Evolutionary conservation across 92 coral and sea anemone genomes (phyloP).

Genomic region (Actinernus sp.): DNA sequence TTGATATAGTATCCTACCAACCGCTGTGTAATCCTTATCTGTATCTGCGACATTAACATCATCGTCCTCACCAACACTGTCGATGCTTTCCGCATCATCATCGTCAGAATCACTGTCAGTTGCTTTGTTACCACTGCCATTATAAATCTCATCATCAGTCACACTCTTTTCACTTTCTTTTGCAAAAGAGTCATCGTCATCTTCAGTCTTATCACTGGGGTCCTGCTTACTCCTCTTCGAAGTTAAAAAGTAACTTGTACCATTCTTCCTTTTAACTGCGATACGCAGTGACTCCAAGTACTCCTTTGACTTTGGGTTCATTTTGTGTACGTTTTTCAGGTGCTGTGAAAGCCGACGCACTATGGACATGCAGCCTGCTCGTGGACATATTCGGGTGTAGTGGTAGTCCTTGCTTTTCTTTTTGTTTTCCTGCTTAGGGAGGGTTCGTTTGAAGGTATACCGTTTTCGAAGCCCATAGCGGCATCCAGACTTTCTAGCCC

Average conservation of each 20-base stretch:
- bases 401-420: conserved; percentile 32
- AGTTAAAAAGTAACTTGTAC: background rate
- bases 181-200: background rate
- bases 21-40: background rate
- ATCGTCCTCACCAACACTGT: background rate
- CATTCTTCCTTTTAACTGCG: background rate
- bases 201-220: background rate
- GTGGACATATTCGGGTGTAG: conserved; percentile 24
- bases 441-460: conserved; percentile 2
- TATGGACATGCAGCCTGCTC: conserved; percentile 17
- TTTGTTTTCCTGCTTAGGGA: conserved; percentile 7
- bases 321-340: conserved; percentile 26
- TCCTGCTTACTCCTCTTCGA: background rate
- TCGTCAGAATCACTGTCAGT: background rate
- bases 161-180: no score
- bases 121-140: background rate
- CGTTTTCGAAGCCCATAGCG: conserved; percentile 18
- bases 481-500: conserved; percentile 1
- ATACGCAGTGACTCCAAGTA: background rate
- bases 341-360: conserved; percentile 28
- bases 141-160: no score
- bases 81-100: conserved; percentile 12
- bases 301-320: conserved; percentile 11
- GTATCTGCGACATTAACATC: background rate
- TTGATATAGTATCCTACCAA: background rate